Conservation (phyloP, 1,140 invertebrate species). For the Musca domestica region DNA sequence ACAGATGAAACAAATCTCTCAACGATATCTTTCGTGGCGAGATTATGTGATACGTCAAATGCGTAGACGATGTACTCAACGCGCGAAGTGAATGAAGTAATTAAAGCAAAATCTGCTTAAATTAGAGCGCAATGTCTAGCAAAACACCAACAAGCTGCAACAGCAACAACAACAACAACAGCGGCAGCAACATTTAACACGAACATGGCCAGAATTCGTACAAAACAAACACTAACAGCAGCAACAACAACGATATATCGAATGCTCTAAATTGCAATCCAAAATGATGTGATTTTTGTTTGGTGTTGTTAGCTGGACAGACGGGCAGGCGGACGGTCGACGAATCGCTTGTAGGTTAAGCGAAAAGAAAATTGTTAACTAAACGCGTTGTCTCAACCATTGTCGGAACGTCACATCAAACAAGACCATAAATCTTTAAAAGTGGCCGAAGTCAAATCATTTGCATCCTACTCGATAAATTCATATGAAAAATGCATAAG, state of each 20-base stretch:
- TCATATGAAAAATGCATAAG: constrained; percentile 10
- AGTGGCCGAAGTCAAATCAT: constrained; percentile 42
- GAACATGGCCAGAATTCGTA: too few species aligned
- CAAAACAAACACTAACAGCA: neutral
- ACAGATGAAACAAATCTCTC: too few species aligned
- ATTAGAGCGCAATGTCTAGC: neutral
- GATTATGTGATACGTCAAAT: neutral
- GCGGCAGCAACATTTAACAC: neutral
- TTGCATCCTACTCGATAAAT: constrained; percentile 25
- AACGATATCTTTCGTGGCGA: neutral
- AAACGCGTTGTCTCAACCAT: constrained; percentile 47
- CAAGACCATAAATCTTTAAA: constrained; percentile 52
- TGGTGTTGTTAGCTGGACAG: neutral
- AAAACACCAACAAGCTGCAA: neutral
- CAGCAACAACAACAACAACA: constrained; percentile 4
- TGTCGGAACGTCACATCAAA: constrained; percentile 50
- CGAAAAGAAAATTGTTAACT: constrained; percentile 20
- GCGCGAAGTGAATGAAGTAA: too few species aligned
- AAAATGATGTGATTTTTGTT: constrained; percentile 2
- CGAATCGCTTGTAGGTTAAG: constrained; percentile 13
- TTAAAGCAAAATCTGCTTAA: neutral
- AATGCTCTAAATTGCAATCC: neutral
- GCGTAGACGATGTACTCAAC: too few species aligned
- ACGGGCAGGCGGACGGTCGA: neutral
- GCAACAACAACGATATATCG: neutral